These are phyloP conservation scores for Melanotaenia nigrans DNA, from an alignment of 2,797 vertebrate species.

Conservation along the genomic window DNA sequence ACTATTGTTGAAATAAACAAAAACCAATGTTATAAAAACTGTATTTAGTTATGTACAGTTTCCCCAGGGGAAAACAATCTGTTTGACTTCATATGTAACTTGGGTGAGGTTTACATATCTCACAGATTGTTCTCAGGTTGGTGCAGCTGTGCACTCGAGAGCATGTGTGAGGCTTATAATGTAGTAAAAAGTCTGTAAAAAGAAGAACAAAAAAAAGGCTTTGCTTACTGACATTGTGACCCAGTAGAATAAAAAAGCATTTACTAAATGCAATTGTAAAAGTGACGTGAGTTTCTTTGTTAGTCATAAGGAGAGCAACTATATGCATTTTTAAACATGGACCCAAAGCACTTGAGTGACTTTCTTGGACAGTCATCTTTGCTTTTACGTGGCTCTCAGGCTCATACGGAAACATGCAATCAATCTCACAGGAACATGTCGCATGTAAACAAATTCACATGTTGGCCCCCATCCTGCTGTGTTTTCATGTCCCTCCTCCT, in stretches of 20 bases:
- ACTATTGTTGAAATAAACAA: too few relatives aligned
- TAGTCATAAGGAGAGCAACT: neutral
- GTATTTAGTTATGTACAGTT: too few relatives aligned
- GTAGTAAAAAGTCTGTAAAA: neutral
- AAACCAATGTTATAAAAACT: too few relatives aligned
- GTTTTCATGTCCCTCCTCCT: conserved; percentile 1
- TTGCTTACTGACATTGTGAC: conserved; percentile 16
- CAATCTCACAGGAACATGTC: neutral
- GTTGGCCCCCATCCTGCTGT: neutral
- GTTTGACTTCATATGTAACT: neutral
- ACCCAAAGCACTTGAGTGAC: neutral
- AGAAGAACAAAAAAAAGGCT: neutral
- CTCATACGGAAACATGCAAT: neutral
- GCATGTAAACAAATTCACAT: conserved; percentile 13
- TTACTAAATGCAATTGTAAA: conserved; percentile 14
- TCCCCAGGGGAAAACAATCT: too few relatives aligned
- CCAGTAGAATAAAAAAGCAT: conserved; percentile 36
- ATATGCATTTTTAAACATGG: neutral
- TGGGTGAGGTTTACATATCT: neutral
- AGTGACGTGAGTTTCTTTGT: neutral
- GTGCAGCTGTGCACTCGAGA: neutral
- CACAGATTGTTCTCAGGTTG: neutral
- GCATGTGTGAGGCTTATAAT: neutral
- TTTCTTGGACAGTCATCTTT: conserved; percentile 24
- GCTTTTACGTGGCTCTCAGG: neutral